Percentiles rank a stretch among this genome's conserved stretches.
Conservation (phyloP, 2,797 vertebrate genomes). For the Agapornis canus region DNA sequence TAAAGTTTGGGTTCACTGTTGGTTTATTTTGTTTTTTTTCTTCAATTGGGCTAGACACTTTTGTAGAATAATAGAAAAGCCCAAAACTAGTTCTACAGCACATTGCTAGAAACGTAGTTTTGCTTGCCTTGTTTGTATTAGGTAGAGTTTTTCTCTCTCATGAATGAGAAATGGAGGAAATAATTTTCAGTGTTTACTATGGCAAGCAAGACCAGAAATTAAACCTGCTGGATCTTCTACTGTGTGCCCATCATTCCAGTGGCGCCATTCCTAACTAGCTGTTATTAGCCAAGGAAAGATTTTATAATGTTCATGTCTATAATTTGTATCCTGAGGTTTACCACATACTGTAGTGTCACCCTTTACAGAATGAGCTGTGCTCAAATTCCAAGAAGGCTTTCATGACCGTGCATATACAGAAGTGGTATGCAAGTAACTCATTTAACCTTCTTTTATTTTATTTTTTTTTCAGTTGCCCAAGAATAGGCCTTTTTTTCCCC, state of each 20-base stretch:
- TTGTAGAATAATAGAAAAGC: neutral
- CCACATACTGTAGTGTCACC: neutral
- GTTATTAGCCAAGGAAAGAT: neutral
- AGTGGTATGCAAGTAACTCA: neutral
- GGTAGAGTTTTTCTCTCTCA: neutral
- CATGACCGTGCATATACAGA: neutral
- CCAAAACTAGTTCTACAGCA: neutral
- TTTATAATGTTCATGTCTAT: neutral
- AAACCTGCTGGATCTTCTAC: neutral
- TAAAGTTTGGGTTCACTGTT: neutral
- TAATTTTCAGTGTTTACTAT: neutral
- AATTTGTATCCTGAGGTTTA: neutral
- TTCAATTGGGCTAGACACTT: neutral
- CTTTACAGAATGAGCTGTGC: neutral
- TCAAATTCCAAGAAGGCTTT: neutral
- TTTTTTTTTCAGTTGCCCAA: neutral
- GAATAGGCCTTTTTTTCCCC: neutral
- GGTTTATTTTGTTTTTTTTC: neutral
- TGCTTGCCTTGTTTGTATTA: neutral
- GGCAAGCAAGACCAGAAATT: neutral
- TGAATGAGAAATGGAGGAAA: neutral
- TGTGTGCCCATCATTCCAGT: neutral
- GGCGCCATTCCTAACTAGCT: neutral
- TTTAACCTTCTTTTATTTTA: neutral
- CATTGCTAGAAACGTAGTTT: neutral